phyloP scores from a whole-genome alignment of 2,797 vertebrate genomes.

The Adelosebastes latens region DNA sequence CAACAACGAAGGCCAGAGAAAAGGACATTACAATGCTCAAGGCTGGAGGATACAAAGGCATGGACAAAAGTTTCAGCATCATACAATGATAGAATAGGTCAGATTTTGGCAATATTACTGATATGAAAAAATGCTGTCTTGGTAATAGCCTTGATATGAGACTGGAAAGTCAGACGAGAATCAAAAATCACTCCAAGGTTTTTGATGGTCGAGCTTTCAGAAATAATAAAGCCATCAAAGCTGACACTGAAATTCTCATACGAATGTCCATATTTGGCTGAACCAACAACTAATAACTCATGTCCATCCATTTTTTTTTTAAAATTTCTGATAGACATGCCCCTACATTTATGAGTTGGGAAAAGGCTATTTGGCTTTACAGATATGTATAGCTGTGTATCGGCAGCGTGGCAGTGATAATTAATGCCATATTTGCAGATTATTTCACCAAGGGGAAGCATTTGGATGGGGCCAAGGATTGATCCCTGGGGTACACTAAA shows the following conservation, averaged over 20 bases:
- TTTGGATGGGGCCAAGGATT: not conserved
- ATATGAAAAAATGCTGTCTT: not conserved
- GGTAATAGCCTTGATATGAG: not conserved
- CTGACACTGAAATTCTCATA: not conserved
- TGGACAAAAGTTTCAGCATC: not conserved
- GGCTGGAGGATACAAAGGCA: too few species aligned
- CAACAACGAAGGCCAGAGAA: too few species aligned
- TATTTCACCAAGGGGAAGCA: not conserved
- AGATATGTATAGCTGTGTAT: not conserved
- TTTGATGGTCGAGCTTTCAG: not conserved
- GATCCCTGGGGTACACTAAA: not conserved
- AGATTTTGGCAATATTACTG: not conserved
- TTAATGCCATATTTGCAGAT: not conserved
- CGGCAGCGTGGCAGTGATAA: not conserved
- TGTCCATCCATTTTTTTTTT: not conserved
- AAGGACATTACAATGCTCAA: too few species aligned
- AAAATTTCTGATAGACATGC: not conserved
- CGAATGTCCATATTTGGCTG: not conserved
- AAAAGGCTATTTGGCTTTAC: not conserved
- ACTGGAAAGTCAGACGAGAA: not conserved
- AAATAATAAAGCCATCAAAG: not conserved
- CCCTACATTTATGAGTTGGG: not conserved
- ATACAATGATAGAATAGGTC: not conserved
- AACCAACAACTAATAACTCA: not conserved
- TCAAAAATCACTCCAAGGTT: not conserved